Evolutionary conservation across 2,113 vertebrate species (phyloP).

Genomic region (Eulemur rufifrons): DNA sequence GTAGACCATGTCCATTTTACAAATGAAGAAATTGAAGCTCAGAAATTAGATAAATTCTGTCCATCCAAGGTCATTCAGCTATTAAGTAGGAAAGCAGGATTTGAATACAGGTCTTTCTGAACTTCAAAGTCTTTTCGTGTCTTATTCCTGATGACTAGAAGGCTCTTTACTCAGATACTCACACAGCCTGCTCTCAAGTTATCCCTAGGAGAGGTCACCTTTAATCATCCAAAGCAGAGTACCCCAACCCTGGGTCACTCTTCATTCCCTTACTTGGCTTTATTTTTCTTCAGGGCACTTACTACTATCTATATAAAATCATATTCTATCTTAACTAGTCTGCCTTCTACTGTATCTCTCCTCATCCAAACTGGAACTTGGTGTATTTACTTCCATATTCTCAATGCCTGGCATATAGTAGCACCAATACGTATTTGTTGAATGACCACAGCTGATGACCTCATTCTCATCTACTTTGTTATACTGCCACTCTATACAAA

Average conservation of each 20-base stretch:
- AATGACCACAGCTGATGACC: neutral
- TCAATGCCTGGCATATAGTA: neutral
- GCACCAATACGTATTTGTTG: neutral
- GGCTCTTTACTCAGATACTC: neutral
- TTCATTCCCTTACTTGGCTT: neutral
- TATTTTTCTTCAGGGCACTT: neutral
- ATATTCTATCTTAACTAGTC: neutral
- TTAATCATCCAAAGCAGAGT: neutral
- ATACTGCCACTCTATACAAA: neutral
- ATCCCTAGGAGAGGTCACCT: neutral
- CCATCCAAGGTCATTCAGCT: neutral
- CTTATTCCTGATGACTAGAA: neutral
- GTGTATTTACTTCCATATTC: neutral
- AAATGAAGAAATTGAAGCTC: neutral
- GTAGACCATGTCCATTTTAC: neutral
- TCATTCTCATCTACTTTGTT: neutral
- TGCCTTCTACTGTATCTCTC: neutral
- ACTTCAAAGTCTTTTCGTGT: neutral
- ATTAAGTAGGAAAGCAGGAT: neutral
- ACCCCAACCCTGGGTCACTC: neutral
- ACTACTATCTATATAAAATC: neutral
- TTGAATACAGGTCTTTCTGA: conserved; percentile 26
- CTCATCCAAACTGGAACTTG: neutral
- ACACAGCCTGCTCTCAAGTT: neutral
- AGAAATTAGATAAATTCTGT: neutral